phyloP scores from a whole-genome alignment of 2,797 vertebrate species.

The Rhincodon typus region DNA sequence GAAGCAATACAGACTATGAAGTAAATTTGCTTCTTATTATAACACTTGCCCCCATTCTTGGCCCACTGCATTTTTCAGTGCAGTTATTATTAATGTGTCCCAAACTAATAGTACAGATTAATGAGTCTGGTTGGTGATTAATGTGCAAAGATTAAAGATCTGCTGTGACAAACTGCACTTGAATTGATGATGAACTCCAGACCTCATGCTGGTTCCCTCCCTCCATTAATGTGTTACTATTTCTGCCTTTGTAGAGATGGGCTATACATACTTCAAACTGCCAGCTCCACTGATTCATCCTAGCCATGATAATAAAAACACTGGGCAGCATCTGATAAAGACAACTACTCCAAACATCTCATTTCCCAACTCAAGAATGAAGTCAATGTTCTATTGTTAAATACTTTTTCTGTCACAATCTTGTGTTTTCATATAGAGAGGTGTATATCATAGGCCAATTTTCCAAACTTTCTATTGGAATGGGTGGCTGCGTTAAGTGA shows the following conservation, averaged over 20 bases:
- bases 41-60: constrained; percentile 32
- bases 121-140: constrained; percentile 32
- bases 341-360: neutral
- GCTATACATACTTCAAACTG: neutral
- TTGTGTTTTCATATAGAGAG: neutral
- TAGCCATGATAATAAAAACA: neutral
- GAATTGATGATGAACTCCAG: constrained; percentile 36
- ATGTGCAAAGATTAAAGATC: constrained; percentile 35
- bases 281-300: neutral
- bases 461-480: neutral
- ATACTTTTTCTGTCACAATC: neutral
- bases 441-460: neutral
- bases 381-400: neutral
- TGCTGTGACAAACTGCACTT: constrained; percentile 22
- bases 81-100: constrained; percentile 34
- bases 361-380: neutral
- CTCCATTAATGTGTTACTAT: constrained; percentile 21
- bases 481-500: neutral
- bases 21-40: constrained; percentile 32
- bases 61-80: constrained; percentile 14
- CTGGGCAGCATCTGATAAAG: neutral
- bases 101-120: constrained; percentile 31
- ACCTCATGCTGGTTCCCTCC: neutral
- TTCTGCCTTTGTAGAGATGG: neutral
- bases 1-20: constrained; percentile 27